Evolutionary conservation across 2,888 invertebrate genomes (phyloP), one percentile per base, ranked within the genome.

Genomic region (Molanna angustata): DNA sequence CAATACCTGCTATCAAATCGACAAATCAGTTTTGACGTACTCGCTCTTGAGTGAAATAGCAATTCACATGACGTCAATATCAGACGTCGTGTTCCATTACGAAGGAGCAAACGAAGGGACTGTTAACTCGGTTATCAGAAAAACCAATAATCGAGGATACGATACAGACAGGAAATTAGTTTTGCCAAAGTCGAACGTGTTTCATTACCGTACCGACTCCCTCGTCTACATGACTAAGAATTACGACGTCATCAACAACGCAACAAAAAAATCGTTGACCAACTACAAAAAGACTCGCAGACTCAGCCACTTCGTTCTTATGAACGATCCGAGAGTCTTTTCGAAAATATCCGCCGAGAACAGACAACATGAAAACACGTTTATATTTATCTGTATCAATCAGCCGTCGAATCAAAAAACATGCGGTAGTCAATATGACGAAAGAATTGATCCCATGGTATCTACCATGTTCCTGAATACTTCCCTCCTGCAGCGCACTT

Each of bases 31-130:
- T n/a, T n/a, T n/a, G n/a, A n/a, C n/a, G n/a, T n/a, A n/a, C n/a
- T n/a, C n/a, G n/a, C 17, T 47, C 6, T 7, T 47, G 11, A 21
- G 37, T 17, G 22, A 47, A 20, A 21, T 47, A 21, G 35, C 37
- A 3, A 16, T 37, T 17, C 13, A 35, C 4, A 21, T 47, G 22
- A 22, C 40, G 14, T 22, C 22, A 4, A 32, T 40, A 3, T 19
- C 33, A 7, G 47, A 52, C 11, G 21, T 52, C 11, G 32, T 37
- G 4, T 31, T 41, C 35, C 52, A 52, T 14, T 52, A 46, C 46
- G 46, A 47, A 11, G 35, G 20, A 41, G 14, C 19, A 13, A 41
- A 33, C 14, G 40, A 32, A 37, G 18, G 37, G 20, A 17, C 22
- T 19, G 20, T 44, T 9, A 39, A 45, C 4, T 41, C 11, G 9